Base-by-base conservation (phyloP, 2,113 vertebrate genomes). In the Trinectes maculatus region DNA sequence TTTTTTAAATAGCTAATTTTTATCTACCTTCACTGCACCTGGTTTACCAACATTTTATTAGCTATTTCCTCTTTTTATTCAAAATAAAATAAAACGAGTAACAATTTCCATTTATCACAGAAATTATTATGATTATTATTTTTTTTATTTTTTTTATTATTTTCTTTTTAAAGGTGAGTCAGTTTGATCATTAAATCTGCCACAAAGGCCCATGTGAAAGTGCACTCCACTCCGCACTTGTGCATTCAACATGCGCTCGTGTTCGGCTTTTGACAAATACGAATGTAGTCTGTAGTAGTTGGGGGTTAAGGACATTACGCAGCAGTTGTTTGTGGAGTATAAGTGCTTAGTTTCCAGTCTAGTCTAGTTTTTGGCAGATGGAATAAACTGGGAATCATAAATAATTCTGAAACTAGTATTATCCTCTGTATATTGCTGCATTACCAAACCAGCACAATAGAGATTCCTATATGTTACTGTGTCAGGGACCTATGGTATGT, bases 331-430 rank as follows among this genome's bases (percentile, higher is more conserved):
- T 33, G 6, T 54, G 25, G 44, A 56, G 46, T 61, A 72, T 65
- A 65, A 77, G 52, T 70, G 31, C 63, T 75, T 42, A 43, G 55
- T 64, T 63, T 29, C 18, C n/a, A n/a, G n/a, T n/a, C 19, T 36
- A 48, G 25, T 19, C 28, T 53, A 9, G 1, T 56, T 43, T 65
- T 70, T 57, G 19, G 67, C 46, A 13, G 31, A 43, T n/a, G 19
- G 36, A 61, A 63, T 72, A 74, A 77, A 82, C 68, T 74, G 25
- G 22, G 81, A 71, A 58, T 33, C 7, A 75, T 80, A 28, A 84
- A 82, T 84, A 77, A 73, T 82, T 82, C 44, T 80, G 49, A 12
- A 26, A 48, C 11, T 1, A 31, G 76, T 84, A 80, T 84, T 52
- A 78, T 78, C 73, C 44, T 44, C 12, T 63, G 42, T 56, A 58